These are phyloP conservation scores for Machimus rusticus DNA, from an alignment of 2,888 invertebrate genomes.

Conservation along the genomic window DNA sequence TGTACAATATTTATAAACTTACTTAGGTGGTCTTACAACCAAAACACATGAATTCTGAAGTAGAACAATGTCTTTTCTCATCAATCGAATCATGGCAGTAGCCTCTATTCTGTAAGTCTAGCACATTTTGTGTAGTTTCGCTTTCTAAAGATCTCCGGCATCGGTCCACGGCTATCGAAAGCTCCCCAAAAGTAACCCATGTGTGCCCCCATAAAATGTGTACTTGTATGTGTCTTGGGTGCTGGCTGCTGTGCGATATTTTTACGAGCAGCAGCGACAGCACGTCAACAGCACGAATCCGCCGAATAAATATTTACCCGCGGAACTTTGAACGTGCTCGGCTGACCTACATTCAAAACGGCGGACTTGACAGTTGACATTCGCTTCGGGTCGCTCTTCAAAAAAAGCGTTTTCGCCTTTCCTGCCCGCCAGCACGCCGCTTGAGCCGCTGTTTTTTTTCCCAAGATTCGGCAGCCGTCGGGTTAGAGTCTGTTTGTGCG, in stretches of 20 bases:
- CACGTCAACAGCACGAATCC: background rate
- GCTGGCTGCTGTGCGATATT: background rate
- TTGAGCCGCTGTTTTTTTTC: background rate
- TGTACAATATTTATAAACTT: background rate
- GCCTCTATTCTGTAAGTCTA: background rate
- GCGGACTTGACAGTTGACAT: slow-evolving; percentile 43
- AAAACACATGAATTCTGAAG: background rate
- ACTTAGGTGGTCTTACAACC: background rate
- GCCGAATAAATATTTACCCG: slow-evolving; percentile 25
- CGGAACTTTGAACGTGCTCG: slow-evolving; percentile 24
- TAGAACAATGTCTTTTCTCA: background rate
- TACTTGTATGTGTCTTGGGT: background rate
- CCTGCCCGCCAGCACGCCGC: background rate
- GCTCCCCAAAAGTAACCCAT: background rate
- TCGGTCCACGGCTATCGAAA: background rate
- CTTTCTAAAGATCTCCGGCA: background rate
- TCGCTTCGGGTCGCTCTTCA: slow-evolving; percentile 30
- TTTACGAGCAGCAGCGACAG: background rate
- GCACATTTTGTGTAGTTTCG: background rate
- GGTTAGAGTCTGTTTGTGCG: background rate
- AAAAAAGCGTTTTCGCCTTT: background rate
- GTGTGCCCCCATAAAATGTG: background rate
- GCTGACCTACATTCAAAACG: slow-evolving; percentile 40
- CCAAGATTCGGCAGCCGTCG: background rate
- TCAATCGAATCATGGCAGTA: background rate